A percentile compares a stretch with the other conserved stretches of the same genome.
Conservation (phyloP, 2,113 vertebrate genomes). For the Corythaeola cristata region DNA sequence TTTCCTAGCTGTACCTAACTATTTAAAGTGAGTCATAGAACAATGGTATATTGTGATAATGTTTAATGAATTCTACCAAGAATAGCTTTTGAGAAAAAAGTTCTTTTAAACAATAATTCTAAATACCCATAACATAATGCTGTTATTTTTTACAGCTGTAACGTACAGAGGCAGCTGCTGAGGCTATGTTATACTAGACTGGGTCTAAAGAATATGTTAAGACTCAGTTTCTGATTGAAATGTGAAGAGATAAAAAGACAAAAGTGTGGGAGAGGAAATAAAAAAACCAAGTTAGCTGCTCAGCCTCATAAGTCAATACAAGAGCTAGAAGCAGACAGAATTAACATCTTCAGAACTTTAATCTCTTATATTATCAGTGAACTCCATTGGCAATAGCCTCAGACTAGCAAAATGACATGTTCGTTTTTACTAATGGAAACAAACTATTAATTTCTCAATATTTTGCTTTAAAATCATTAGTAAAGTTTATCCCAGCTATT, state of each 20-base stretch:
- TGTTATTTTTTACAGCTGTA: background rate
- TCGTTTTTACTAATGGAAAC: background rate
- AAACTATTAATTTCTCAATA: background rate
- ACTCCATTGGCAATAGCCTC: background rate
- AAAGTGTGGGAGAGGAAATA: background rate
- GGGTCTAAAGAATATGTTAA: background rate
- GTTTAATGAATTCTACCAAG: background rate
- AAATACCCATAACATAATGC: background rate
- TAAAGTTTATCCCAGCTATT: background rate
- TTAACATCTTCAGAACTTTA: background rate
- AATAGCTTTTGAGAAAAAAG: background rate
- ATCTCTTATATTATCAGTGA: background rate
- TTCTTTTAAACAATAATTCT: background rate
- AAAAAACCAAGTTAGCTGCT: background rate
- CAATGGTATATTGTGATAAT: background rate
- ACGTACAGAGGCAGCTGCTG: background rate
- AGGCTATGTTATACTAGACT: background rate
- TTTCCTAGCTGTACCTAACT: background rate
- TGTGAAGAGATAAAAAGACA: background rate
- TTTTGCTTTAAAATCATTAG: background rate
- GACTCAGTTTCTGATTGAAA: background rate
- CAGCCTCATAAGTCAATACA: background rate
- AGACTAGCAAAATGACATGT: background rate
- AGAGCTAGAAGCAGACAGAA: background rate
- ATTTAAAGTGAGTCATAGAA: background rate